Evolutionary conservation across 92 coral and sea anemone genomes (phyloP).

Genomic region (Paragorgia papillata): DNA sequence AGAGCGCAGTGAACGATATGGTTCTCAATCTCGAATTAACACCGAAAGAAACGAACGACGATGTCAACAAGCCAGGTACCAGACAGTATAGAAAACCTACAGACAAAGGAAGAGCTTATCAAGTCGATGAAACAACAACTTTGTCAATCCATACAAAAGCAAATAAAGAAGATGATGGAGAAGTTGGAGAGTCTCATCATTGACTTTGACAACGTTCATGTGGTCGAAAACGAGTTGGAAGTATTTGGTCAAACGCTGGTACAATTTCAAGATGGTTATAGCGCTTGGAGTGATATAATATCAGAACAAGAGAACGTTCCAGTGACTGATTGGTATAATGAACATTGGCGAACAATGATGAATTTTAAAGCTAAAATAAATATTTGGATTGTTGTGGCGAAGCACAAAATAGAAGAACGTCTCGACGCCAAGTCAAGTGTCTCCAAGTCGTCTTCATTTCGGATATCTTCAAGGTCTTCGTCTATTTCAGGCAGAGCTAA

Average conservation of each 20-base stretch:
- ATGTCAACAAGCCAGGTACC: too few relatives aligned
- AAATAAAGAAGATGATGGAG: too few relatives aligned
- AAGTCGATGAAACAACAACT: too few relatives aligned
- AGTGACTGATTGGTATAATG: background rate
- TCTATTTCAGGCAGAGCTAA: background rate
- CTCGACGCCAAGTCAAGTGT: background rate
- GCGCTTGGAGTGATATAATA: background rate
- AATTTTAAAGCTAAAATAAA: background rate
- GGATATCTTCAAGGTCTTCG: background rate
- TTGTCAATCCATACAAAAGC: too few relatives aligned
- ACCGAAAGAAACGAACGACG: too few relatives aligned
- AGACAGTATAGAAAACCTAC: too few relatives aligned
- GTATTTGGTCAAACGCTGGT: background rate
- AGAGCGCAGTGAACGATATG: too few relatives aligned
- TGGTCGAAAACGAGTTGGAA: background rate
- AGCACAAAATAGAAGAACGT: conserved; percentile 10
- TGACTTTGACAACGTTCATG: background rate
- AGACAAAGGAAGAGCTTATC: too few relatives aligned
- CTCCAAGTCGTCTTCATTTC: background rate
- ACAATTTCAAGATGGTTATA: background rate
- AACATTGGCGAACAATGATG: background rate
- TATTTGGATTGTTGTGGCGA: conserved; percentile 5
- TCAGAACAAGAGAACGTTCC: background rate
- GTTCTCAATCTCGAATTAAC: too few relatives aligned
- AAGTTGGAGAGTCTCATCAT: too few relatives aligned